These are phyloP conservation scores for Taeniopygia guttata DNA, from an alignment of 2,797 vertebrate genomes.

Conservation along the genomic window DNA sequence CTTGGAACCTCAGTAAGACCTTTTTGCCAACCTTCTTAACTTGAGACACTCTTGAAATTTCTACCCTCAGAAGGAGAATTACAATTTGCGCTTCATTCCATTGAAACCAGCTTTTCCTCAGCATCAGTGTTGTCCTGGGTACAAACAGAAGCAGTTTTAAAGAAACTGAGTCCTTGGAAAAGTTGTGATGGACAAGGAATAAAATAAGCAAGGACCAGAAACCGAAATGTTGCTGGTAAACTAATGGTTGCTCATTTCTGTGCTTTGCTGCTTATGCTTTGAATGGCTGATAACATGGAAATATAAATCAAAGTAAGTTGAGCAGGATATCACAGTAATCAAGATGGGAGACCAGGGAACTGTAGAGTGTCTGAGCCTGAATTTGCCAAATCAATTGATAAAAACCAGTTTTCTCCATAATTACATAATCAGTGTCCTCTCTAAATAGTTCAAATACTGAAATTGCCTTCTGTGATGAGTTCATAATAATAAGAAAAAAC, in stretches of 20 bases:
- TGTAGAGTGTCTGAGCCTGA: not conserved
- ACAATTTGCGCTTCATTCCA: not conserved
- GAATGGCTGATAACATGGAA: not conserved
- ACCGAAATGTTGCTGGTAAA: accelerated
- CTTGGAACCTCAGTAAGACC: not conserved
- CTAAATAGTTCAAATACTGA: constrained; percentile 36
- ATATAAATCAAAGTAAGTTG: not conserved
- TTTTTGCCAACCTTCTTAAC: not conserved
- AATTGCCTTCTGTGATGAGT: constrained; percentile 46
- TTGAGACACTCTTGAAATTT: not conserved
- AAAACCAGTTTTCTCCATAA: constrained; percentile 6
- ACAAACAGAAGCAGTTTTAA: not conserved
- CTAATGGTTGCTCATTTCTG: not conserved
- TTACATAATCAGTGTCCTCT: constrained; percentile 29
- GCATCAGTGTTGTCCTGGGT: not conserved
- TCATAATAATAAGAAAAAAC: constrained; percentile 57
- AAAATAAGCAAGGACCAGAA: not conserved
- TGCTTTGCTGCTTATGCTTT: not conserved
- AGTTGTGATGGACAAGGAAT: not conserved
- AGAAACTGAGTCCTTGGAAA: not conserved
- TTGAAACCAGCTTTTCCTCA: not conserved
- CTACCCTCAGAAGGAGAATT: not conserved
- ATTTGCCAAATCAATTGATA: constrained; percentile 51
- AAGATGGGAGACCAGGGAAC: not conserved
- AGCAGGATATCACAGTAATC: not conserved